A percentile compares a stretch with the other conserved stretches of the same genome.
phyloP scores from a whole-genome alignment of 2,888 invertebrate species.

The Dorcus hopei region DNA sequence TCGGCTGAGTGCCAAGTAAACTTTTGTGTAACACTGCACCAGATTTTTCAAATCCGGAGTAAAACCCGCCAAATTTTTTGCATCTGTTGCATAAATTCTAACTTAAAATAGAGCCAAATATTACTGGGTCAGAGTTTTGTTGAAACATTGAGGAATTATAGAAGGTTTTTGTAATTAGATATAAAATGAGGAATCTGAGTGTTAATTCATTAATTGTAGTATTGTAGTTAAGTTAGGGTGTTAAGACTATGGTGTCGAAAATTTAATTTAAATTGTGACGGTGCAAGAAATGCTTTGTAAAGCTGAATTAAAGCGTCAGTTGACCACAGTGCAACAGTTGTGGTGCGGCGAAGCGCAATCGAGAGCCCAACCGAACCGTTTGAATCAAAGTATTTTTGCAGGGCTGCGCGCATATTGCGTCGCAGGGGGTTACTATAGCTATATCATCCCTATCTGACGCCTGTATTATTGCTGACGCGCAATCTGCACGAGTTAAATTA shows the following conservation, averaged over 20 bases:
- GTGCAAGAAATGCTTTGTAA: constrained; percentile 25
- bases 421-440: constrained; percentile 39
- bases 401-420: constrained; percentile 13
- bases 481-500: constrained; percentile 41
- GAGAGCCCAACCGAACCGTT: not conserved
- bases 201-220: too few species aligned
- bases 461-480: constrained; percentile 40
- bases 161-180: too few species aligned
- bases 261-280: constrained; percentile 28
- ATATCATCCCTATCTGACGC: constrained; percentile 42
- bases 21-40: too few species aligned
- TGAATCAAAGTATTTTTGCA: constrained; percentile 20
- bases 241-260: not conserved
- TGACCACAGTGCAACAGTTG: constrained; percentile 42
- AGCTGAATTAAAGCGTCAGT: constrained; percentile 29
- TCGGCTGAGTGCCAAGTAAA: too few species aligned
- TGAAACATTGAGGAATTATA: too few species aligned
- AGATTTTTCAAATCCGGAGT: too few species aligned
- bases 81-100: too few species aligned
- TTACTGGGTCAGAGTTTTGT: too few species aligned
- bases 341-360: constrained; percentile 18
- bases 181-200: too few species aligned
- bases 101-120: too few species aligned
- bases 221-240: not conserved
- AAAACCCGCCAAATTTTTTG: too few species aligned